phyloP scores from a whole-genome alignment of 2,113 vertebrate genomes.

The Vanacampus margaritifer region DNA sequence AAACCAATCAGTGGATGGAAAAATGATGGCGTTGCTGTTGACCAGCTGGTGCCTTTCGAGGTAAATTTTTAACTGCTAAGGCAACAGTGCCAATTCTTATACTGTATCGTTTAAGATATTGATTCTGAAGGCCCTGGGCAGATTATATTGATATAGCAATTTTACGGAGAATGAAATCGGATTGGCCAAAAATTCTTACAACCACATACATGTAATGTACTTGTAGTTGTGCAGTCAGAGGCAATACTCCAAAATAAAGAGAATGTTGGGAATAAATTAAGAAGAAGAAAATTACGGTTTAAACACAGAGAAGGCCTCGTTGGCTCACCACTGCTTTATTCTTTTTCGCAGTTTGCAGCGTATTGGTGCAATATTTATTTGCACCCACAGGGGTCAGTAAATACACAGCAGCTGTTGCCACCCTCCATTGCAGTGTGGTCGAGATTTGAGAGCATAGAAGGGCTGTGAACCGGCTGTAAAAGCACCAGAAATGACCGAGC shows the following conservation, averaged over 20 bases:
- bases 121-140: no score
- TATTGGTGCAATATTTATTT: slow-evolving; percentile 6
- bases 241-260: not conserved
- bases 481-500: slow-evolving; percentile 21
- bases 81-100: no score
- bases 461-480: slow-evolving; percentile 24
- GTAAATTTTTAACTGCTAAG: no score
- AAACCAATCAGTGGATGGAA: no score
- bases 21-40: no score
- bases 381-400: slow-evolving; percentile 54
- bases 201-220: not conserved
- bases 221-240: not conserved
- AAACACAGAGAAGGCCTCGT: not conserved
- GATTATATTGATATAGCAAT: no score
- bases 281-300: not conserved
- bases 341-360: not conserved
- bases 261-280: no score
- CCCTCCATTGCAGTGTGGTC: slow-evolving; percentile 18
- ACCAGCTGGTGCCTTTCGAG: no score
- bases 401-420: not conserved
- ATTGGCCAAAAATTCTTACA: no score
- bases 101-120: no score
- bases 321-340: not conserved
- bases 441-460: not conserved
- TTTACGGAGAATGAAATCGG: no score